Evolutionary conservation across 2,797 vertebrate genomes (phyloP).

Genomic region (Gallinago nigripennis): DNA sequence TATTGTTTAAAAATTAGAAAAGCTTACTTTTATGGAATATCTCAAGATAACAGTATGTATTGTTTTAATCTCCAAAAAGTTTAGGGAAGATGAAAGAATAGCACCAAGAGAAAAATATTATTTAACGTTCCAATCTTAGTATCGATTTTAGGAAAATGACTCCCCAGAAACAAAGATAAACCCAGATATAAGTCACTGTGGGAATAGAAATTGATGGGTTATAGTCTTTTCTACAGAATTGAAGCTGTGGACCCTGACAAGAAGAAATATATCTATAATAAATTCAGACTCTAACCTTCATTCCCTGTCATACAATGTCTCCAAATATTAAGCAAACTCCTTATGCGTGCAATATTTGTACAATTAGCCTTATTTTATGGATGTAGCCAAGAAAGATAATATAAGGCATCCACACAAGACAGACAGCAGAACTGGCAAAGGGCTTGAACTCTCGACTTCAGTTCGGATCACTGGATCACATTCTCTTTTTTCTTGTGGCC

Average conservation of each 20-base stretch:
- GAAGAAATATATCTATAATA: constrained; percentile 25
- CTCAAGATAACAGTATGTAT: not conserved
- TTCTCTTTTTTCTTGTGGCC: not conserved
- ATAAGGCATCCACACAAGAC: not conserved
- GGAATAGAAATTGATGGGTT: not conserved
- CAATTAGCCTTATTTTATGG: not conserved
- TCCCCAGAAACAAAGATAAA: constrained; percentile 21
- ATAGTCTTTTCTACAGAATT: not conserved
- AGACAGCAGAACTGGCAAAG: not conserved
- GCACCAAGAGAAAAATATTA: not conserved
- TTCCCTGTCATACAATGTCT: not conserved
- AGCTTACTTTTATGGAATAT: not conserved
- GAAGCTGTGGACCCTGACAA: not conserved
- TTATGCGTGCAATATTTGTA: not conserved
- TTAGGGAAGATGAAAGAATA: not conserved
- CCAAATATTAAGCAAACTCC: not conserved
- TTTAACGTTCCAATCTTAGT: constrained; percentile 7
- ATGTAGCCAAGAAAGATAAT: not conserved
- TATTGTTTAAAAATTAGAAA: not conserved
- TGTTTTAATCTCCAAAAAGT: not conserved
- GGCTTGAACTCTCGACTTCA: not conserved
- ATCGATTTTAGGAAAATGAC: not conserved
- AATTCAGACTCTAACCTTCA: not conserved
- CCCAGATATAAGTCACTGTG: not conserved
- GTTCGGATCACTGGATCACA: not conserved